A percentile compares a stretch with the other conserved stretches of the same genome.
Conservation (phyloP, 2,797 vertebrate genomes). For the Onychomys torridus region DNA sequence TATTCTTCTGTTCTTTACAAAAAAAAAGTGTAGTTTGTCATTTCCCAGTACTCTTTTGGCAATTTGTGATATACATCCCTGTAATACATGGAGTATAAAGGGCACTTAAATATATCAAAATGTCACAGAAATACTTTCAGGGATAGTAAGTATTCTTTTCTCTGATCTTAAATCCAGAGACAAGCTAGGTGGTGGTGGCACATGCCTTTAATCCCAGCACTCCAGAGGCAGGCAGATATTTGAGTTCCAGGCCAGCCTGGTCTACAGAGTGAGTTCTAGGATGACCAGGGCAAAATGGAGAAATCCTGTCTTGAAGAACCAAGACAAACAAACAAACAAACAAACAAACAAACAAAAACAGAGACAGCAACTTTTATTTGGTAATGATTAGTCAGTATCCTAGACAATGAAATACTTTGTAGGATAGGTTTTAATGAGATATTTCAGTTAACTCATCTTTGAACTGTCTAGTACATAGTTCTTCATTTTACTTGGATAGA, state of each 20-base stretch:
- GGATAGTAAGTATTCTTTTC: not conserved
- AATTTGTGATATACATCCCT: conserved; percentile 18
- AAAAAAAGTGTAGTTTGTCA: not conserved
- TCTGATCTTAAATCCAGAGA: not conserved
- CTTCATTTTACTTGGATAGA: conserved; percentile 28
- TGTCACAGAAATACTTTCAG: not conserved
- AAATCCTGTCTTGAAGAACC: not conserved
- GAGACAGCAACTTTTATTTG: not conserved
- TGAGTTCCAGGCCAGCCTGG: not conserved
- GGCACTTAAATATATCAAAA: not conserved
- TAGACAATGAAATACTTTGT: not conserved
- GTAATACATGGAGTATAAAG: not conserved
- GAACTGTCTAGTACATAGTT: not conserved
- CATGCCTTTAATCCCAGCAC: not conserved
- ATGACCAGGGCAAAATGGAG: not conserved
- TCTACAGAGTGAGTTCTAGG: not conserved
- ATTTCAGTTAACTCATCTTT: not conserved
- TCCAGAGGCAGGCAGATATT: not conserved
- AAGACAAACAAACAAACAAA: not conserved
- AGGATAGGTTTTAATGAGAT: not conserved
- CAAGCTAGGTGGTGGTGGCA: not conserved
- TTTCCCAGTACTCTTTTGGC: not conserved
- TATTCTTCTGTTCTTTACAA: conserved; percentile 10
- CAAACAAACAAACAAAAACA: not conserved
- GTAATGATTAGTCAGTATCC: not conserved